Conservation (phyloP, 2,113 vertebrate species). For the Jacana jacana region DNA sequence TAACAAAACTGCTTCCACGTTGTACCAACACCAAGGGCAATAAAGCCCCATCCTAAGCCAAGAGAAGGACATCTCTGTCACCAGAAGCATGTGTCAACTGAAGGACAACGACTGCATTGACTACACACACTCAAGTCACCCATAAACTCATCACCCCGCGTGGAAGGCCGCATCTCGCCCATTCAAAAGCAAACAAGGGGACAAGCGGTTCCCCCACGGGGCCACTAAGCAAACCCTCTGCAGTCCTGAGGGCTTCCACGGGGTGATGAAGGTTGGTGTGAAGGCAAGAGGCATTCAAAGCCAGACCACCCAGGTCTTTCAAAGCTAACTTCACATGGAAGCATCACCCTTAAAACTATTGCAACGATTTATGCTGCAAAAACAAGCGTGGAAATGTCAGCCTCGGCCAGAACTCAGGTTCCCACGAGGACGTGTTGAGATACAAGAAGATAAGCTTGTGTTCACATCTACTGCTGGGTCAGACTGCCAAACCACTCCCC, state of each 20-base stretch:
- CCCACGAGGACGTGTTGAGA: background rate
- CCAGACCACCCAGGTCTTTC: background rate
- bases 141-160: background rate
- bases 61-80: background rate
- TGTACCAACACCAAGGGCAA: background rate
- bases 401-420: background rate
- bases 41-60: background rate
- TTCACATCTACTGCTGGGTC: background rate
- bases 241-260: background rate
- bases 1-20: background rate
- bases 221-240: background rate
- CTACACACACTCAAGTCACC: background rate
- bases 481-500: background rate
- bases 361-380: background rate
- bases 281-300: background rate
- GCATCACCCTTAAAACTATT: background rate
- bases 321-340: background rate
- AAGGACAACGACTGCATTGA: background rate
- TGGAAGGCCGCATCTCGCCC: background rate
- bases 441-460: background rate
- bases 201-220: background rate
- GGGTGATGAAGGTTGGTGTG: background rate
- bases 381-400: background rate
- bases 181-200: background rate
- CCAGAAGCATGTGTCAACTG: background rate